phyloP scores from a whole-genome alignment of 2,888 invertebrate species.

The Pachydiplax longipennis region DNA sequence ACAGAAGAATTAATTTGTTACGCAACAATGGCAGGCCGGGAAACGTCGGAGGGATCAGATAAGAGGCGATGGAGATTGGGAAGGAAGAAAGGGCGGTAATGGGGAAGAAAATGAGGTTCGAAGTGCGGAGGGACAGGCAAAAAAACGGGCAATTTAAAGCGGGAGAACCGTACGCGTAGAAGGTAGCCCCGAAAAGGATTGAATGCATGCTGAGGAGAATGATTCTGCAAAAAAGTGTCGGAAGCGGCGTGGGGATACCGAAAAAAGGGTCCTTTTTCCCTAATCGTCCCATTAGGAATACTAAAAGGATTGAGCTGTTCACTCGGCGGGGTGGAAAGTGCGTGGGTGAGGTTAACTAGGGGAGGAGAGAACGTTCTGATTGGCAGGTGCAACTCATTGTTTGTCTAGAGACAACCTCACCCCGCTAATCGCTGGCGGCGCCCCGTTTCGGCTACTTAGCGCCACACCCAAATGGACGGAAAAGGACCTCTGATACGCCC shows the following conservation, averaged over 20 bases:
- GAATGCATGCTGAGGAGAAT: background rate
- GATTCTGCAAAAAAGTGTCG: slow-evolving; percentile 28
- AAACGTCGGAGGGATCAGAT: slow-evolving; percentile 7
- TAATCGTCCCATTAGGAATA: slow-evolving; percentile 33
- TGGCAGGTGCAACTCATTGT: slow-evolving; percentile 39
- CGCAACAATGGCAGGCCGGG: slow-evolving; percentile 17
- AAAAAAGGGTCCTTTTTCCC: slow-evolving; percentile 19
- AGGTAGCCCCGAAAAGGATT: background rate
- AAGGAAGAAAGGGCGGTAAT: background rate
- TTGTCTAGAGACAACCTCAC: slow-evolving; percentile 16
- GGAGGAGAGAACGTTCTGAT: background rate
- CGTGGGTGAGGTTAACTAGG: background rate
- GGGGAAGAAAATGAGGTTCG: background rate
- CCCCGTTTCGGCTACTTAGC: background rate
- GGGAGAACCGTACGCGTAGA: background rate
- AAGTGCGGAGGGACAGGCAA: background rate
- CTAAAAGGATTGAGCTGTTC: slow-evolving; percentile 41
- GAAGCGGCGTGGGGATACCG: background rate
- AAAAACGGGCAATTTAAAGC: background rate
- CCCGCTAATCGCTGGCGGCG: slow-evolving; percentile 2
- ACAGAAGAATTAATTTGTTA: slow-evolving; percentile 28
- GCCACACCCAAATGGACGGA: slow-evolving; percentile 24
- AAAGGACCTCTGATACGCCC: background rate
- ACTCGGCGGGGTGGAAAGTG: background rate
- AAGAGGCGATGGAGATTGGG: background rate